Base-by-base conservation (phyloP, 2,888 invertebrate species). In the Drosophila infuscata region DNA sequence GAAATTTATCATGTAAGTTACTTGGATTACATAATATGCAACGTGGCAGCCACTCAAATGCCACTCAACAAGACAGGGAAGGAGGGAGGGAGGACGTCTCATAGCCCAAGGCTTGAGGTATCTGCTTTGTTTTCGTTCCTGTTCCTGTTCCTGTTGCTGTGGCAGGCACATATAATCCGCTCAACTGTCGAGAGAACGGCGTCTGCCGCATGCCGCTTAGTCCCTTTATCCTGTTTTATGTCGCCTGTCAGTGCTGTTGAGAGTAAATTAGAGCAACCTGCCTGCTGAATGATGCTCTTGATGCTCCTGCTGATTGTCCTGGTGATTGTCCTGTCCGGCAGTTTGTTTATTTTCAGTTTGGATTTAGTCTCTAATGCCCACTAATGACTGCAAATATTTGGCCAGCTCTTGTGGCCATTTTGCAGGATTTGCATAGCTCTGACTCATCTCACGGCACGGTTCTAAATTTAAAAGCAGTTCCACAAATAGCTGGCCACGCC, bases 311-410 rank as follows among this genome's bases (percentile, higher is more conserved):
- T 56, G 30, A 25, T 36, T 36, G 33, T 8, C 32, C n/a, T 52
- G 52, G 7, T 25, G 53, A 53, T 46, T 71, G 56, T 30, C 38
- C 29, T 43, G 48, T 25, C 43, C 29, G 32, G 46, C 25, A 11
- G 11, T 11, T 38, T 46, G 54, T 61, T 74, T 79, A 70, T 71
- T 81, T 71, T 79, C 70, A 25, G 53, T 48, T 59, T 65, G 73
- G 70, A 74, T 78, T 82, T 65, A 56, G 68, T 51, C 70, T 67
- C 60, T 88, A 86, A 90, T 81, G 66, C 87, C 51, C 71, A 64
- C 76, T 87, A 87, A 87, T 87, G 89, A 87, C 74, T 65, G 70
- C 75, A 90, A 87, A 87, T 90, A 87, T 90, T 90, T 90, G 57
- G 35, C 48, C 48, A 43, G 41, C 17, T 56, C 32, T 76, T 60